Percentiles rank a stretch among this genome's conserved stretches.
Conservation (phyloP, 2,797 vertebrate genomes). For the Avahi laniger region DNA sequence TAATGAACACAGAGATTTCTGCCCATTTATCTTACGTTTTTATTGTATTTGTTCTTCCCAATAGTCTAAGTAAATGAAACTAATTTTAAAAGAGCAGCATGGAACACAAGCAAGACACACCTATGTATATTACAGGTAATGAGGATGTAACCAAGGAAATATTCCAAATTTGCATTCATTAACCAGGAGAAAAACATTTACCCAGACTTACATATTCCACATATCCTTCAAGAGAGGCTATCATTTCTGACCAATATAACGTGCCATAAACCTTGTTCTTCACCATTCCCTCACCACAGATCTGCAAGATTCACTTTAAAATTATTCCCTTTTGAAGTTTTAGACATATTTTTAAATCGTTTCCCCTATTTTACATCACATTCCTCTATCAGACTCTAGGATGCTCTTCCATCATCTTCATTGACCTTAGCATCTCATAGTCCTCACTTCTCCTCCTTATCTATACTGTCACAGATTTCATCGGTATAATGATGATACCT, state of each 20-base stretch:
- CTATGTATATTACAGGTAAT: background rate
- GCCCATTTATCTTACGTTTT: background rate
- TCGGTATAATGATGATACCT: background rate
- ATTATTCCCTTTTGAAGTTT: background rate
- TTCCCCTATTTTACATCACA: background rate
- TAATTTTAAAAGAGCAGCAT: background rate
- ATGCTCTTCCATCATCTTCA: background rate
- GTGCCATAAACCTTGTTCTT: background rate
- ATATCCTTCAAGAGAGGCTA: background rate
- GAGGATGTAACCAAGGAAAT: background rate
- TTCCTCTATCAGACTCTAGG: background rate
- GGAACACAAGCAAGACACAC: background rate
- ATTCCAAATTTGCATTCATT: background rate
- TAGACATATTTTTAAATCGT: background rate
- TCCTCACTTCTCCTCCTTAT: background rate
- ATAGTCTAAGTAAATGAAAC: background rate
- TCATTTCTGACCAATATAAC: background rate
- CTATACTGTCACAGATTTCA: background rate
- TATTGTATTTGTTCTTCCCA: background rate
- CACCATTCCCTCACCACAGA: background rate
- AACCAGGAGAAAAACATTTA: background rate
- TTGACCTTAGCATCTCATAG: background rate
- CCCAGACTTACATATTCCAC: background rate
- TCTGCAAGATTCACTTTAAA: background rate
- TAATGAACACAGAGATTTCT: background rate